Conservation (phyloP, 1,140 invertebrate species). For the Pissodes strobi region DNA sequence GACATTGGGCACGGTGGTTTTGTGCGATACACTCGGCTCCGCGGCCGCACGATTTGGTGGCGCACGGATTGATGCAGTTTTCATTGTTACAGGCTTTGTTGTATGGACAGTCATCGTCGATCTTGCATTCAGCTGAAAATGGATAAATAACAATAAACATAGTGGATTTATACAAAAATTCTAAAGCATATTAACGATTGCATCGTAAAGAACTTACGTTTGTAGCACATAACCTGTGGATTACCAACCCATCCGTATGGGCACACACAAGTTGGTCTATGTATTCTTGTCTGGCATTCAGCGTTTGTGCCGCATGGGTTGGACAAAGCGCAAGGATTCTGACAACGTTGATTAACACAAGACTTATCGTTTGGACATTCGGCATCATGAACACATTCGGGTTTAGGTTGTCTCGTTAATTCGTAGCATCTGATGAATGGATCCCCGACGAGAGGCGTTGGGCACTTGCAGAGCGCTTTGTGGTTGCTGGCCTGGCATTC, state of each 20-base stretch:
- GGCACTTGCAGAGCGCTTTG: constrained; percentile 76
- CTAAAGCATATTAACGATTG: no score
- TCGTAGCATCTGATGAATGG: constrained; percentile 74
- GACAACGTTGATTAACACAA: constrained; percentile 77
- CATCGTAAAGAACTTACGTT: constrained; percentile 83
- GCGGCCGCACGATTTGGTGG: constrained; percentile 71
- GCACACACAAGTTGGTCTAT: constrained; percentile 80
- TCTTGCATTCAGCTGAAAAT: constrained; percentile 78
- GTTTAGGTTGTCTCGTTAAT: constrained; percentile 50
- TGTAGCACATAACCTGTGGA: constrained; percentile 82
- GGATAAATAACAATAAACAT: neutral
- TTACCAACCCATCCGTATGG: constrained; percentile 84
- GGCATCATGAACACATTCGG: constrained; percentile 71
- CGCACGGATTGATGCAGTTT: constrained; percentile 81
- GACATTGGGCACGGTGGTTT: constrained; percentile 77
- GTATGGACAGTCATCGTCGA: constrained; percentile 81
- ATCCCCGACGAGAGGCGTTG: constrained; percentile 75
- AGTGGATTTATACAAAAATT: no score
- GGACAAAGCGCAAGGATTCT: constrained; percentile 75
- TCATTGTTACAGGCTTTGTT: constrained; percentile 80
- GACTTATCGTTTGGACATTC: constrained; percentile 77
- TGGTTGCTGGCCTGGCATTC: constrained; percentile 77
- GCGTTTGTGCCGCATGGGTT: constrained; percentile 81
- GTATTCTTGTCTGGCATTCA: constrained; percentile 72
- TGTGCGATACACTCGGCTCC: constrained; percentile 77